Conservation (phyloP, 2,113 vertebrate genomes). For the Gnathonemus echidnorhynchus region DNA sequence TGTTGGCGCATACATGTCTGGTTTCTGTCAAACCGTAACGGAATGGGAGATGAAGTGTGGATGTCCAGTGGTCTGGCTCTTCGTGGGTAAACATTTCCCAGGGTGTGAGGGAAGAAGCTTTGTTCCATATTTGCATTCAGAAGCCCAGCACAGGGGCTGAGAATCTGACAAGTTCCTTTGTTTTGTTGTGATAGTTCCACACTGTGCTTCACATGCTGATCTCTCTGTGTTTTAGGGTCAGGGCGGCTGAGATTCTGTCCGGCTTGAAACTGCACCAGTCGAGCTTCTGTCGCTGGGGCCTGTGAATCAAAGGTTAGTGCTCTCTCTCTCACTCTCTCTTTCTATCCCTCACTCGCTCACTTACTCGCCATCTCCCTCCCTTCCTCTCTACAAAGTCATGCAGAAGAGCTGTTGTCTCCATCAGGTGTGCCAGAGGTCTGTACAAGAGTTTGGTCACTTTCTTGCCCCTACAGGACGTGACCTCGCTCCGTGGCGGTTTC, state of each 20-base stretch:
- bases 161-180: neutral
- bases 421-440: conserved; percentile 36
- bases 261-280: conserved; percentile 15
- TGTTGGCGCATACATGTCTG: neutral
- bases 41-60: neutral
- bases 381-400: conserved; percentile 23
- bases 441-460: conserved; percentile 21
- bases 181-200: neutral
- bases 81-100: neutral
- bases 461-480: neutral
- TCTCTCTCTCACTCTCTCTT: conserved; percentile 22
- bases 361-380: conserved; percentile 28
- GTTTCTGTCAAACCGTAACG: neutral
- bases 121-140: neutral
- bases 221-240: neutral
- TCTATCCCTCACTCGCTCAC: neutral
- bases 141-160: neutral
- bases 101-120: neutral
- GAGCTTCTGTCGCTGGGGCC: conserved; percentile 20
- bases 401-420: conserved; percentile 11
- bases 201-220: conserved; percentile 19
- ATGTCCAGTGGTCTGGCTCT: neutral
- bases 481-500: neutral
- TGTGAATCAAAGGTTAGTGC: conserved; percentile 46
- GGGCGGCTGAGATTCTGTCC: conserved; percentile 3